Conservation (phyloP, 37 sponge, comb jelly and placozoan species). For the Aplysina aerophoba region DNA sequence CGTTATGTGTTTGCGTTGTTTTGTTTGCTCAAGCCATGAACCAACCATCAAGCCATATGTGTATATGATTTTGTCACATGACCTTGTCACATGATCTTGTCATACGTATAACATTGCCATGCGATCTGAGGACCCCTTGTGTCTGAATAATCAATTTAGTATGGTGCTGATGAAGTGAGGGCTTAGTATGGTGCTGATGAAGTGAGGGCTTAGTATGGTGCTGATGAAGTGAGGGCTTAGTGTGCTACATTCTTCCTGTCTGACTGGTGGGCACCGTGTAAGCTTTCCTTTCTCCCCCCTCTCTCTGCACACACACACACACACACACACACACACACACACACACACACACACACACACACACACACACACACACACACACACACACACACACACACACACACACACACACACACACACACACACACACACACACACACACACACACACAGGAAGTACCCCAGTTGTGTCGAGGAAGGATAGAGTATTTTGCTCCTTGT, state of each 20-base stretch:
- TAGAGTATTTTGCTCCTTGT: constrained; percentile 65
- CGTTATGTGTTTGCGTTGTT: too few species aligned
- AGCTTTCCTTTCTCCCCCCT: not conserved
- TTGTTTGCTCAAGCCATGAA: too few species aligned
- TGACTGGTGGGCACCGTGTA: not conserved
- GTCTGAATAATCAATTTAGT: too few species aligned
- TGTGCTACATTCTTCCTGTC: not conserved
- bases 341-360: constrained; percentile 25
- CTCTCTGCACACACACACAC: constrained; percentile 10
- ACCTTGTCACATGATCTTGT: too few species aligned
- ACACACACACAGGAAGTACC: constrained; percentile 60
- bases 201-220: too few species aligned
- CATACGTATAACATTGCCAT: too few species aligned
- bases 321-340: constrained; percentile 23
- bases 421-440: constrained; percentile 30
- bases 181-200: too few species aligned
- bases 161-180: too few species aligned
- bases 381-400: constrained; percentile 15
- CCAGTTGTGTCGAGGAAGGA: constrained; percentile 54
- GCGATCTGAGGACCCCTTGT: too few species aligned
- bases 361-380: constrained; percentile 23
- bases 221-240: too few species aligned
- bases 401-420: constrained; percentile 18
- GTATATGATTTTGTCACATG: too few species aligned
- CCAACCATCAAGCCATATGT: too few species aligned